Evolutionary conservation across 2,113 vertebrate genomes (phyloP).

Genomic region (Columba livia): DNA sequence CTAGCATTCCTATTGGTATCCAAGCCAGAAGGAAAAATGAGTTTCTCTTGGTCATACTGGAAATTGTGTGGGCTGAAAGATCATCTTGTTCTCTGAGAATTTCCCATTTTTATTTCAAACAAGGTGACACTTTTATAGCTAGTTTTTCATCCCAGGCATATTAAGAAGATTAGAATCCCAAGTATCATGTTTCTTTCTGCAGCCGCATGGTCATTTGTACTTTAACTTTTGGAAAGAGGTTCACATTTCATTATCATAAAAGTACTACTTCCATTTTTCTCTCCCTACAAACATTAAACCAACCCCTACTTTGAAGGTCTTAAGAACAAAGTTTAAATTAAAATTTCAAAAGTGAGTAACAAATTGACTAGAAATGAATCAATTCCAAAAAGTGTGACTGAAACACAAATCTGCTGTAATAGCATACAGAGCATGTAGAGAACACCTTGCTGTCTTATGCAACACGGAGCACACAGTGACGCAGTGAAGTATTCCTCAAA

Average conservation of each 20-base stretch:
- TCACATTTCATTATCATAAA: not conserved
- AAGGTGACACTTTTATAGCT: not conserved
- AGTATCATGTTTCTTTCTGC: not conserved
- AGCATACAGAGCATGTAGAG: accelerated
- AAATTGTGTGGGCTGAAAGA: not conserved
- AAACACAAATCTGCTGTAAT: not conserved
- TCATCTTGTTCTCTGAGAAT: not conserved
- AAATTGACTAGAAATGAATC: not conserved
- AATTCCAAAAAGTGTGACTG: no score
- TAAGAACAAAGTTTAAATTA: not conserved
- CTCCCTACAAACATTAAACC: not conserved
- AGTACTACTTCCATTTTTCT: not conserved
- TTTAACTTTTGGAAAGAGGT: not conserved
- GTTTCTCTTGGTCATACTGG: not conserved
- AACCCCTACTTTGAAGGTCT: not conserved
- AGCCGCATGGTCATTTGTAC: not conserved
- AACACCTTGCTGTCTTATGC: not conserved
- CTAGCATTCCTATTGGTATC: not conserved
- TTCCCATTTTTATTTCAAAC: not conserved
- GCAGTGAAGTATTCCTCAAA: accelerated
- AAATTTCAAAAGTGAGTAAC: not conserved
- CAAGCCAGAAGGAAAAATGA: not conserved
- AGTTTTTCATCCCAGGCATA: not conserved
- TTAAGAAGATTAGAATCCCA: not conserved
- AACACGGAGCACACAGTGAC: not conserved